These are phyloP conservation scores for Actias luna DNA, from an alignment of 2,888 invertebrate genomes.

Conservation along the genomic window DNA sequence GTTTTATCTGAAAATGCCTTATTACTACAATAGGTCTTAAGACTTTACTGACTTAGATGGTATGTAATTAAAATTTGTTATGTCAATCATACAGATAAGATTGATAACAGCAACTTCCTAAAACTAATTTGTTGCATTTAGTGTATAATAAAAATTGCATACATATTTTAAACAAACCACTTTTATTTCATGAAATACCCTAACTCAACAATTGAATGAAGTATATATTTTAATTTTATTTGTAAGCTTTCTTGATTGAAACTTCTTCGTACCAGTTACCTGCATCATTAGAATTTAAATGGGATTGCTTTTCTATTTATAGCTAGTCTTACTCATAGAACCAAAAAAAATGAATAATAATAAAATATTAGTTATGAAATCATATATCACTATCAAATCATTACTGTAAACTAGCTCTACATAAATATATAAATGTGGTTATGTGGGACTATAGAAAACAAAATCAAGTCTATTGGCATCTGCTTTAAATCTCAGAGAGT, in stretches of 20 bases:
- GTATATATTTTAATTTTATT: background rate
- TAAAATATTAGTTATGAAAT: background rate
- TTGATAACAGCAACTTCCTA: constrained; percentile 66
- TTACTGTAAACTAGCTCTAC: no score
- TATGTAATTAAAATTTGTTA: constrained; percentile 61
- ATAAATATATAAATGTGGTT: background rate
- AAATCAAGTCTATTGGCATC: no score
- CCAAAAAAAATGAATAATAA: background rate
- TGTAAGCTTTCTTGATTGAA: background rate
- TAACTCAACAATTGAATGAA: background rate
- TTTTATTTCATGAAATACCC: constrained; percentile 35
- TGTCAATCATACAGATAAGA: constrained; percentile 59
- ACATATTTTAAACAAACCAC: constrained; percentile 66
- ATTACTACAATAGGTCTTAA: constrained; percentile 78
- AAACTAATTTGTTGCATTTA: constrained; percentile 81
- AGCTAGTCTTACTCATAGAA: background rate
- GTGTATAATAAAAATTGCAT: constrained; percentile 80
- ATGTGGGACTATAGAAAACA: no score
- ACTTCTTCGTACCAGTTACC: constrained; percentile 12
- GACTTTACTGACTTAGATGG: constrained; percentile 79
- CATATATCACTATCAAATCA: no score
- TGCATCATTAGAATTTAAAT: background rate
- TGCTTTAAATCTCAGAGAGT: no score
- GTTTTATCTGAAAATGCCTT: constrained; percentile 81
- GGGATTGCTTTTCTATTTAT: background rate